Evolutionary conservation across 2,888 invertebrate species (phyloP).

Genomic region (Thymelicus acteon): DNA sequence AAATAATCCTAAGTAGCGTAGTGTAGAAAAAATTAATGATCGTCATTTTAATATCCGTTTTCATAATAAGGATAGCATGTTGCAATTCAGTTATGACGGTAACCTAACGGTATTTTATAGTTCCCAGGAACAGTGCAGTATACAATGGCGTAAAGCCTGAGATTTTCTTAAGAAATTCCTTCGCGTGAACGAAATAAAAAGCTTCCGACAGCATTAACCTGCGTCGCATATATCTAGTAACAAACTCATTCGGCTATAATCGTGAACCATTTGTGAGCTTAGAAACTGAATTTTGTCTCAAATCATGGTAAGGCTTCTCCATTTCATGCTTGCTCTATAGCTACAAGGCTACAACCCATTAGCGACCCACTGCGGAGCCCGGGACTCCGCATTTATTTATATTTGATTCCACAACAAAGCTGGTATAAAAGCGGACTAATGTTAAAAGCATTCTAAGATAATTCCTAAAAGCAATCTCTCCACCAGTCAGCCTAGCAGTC

Average conservation of each 20-base stretch:
- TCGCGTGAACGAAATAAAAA: background rate
- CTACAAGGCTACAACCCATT: background rate
- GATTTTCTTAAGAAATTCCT: constrained; percentile 3
- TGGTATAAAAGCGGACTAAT: constrained; percentile 10
- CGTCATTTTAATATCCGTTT: background rate
- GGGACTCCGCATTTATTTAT: constrained; percentile 20
- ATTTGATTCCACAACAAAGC: constrained; percentile 33
- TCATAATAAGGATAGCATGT: background rate
- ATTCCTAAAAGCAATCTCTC: constrained; percentile 9
- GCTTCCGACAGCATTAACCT: background rate
- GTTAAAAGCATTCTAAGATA: constrained; percentile 15
- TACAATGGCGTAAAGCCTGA: constrained; percentile 2
- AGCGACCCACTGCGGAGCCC: background rate
- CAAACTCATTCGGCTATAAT: background rate
- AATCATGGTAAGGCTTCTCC: too few relatives aligned
- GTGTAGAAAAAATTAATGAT: background rate
- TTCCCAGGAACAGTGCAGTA: background rate
- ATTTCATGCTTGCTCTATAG: too few relatives aligned
- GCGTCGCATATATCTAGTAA: background rate
- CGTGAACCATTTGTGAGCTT: too few relatives aligned
- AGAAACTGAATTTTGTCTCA: too few relatives aligned
- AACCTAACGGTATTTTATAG: constrained; percentile 1
- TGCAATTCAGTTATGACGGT: background rate
- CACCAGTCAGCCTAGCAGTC: background rate
- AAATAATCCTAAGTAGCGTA: background rate